Percentiles rank a stretch among this genome's conserved stretches.
These are phyloP conservation scores for Spea hammondii DNA, from an alignment of 2,797 vertebrate genomes.

Conservation along the genomic window DNA sequence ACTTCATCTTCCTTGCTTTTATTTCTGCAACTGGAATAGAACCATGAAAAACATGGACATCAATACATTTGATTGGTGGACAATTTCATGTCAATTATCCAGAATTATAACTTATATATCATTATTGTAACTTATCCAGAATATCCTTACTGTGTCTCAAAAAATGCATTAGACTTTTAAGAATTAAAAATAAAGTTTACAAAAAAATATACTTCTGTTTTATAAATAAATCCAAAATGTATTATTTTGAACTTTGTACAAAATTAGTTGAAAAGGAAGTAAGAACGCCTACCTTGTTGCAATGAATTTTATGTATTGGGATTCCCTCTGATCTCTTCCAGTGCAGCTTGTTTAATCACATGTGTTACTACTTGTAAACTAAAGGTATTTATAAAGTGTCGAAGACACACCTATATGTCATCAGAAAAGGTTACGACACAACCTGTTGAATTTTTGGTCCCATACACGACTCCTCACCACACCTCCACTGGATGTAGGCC, in stretches of 20 bases:
- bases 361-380: not conserved
- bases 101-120: too few relatives aligned
- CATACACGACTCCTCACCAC: constrained; percentile 55
- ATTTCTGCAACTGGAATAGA: not conserved
- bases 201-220: not conserved
- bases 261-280: not conserved
- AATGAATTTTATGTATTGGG: not conserved
- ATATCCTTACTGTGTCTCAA: too few relatives aligned
- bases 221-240: not conserved
- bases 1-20: constrained; percentile 59
- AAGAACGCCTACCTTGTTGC: constrained; percentile 21
- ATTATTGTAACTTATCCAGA: too few relatives aligned
- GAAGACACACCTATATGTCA: constrained; percentile 61
- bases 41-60: not conserved
- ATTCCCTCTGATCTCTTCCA: constrained; percentile 19
- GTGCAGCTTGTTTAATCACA: constrained; percentile 19
- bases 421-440: constrained; percentile 55
- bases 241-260: not conserved
- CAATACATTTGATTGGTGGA: too few relatives aligned
- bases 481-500: constrained; percentile 59
- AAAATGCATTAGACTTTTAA: too few relatives aligned
- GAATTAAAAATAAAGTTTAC: too few relatives aligned
- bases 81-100: too few relatives aligned
- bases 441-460: constrained; percentile 40
- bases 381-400: constrained; percentile 56